Conservation (phyloP, 2,113 vertebrate species). For the Ophiodon elongatus region DNA sequence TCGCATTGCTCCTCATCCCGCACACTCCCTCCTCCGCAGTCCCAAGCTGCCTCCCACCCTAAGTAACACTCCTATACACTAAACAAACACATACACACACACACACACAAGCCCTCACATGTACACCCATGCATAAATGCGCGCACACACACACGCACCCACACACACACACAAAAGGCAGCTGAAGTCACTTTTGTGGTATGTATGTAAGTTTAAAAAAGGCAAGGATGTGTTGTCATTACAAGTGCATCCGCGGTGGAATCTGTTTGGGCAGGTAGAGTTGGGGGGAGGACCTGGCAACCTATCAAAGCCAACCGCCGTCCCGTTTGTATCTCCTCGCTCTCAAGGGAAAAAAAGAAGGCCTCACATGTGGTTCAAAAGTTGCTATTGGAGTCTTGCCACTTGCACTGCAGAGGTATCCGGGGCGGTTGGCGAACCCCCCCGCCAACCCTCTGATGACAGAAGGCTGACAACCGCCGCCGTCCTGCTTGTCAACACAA, state of each 20-base stretch:
- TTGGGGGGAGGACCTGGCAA: conserved; percentile 48
- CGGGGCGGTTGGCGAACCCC: not conserved
- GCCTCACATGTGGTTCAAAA: conserved; percentile 10
- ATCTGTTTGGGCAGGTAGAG: conserved; percentile 77
- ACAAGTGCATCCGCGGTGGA: conserved; percentile 57
- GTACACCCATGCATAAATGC: conserved; percentile 2
- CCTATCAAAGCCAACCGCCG: conserved; percentile 56
- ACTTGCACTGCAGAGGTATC: not conserved
- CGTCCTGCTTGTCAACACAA: conserved; percentile 58
- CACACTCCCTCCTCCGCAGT: conserved; percentile 48
- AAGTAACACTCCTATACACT: conserved; percentile 62
- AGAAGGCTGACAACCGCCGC: conserved; percentile 53
- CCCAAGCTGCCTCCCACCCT: conserved; percentile 73
- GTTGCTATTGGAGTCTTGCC: not conserved
- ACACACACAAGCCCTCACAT: conserved; percentile 47
- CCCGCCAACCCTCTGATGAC: conserved; percentile 50
- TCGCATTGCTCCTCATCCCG: conserved; percentile 32
- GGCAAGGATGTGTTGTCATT: conserved; percentile 62
- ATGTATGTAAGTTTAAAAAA: conserved; percentile 67
- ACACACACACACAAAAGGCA: conserved; percentile 15
- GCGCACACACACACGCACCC: not conserved
- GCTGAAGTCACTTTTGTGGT: conserved; percentile 73
- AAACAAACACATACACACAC: conserved; percentile 48
- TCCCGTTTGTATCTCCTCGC: conserved; percentile 43
- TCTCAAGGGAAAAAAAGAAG: conserved; percentile 33